phyloP scores from a whole-genome alignment of 2,113 vertebrate species.

The Chamaea fasciata region DNA sequence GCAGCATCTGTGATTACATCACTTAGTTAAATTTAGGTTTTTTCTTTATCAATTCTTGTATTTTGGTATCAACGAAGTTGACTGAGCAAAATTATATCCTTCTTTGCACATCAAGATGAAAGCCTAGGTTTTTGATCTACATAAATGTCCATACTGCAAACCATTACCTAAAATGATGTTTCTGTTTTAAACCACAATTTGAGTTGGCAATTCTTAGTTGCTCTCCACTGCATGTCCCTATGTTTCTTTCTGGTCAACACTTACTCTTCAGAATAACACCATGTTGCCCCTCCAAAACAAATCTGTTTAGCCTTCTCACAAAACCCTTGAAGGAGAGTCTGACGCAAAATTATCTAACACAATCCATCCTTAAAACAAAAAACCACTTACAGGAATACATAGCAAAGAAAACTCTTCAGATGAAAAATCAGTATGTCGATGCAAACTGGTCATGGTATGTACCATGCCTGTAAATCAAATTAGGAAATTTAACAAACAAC shows the following conservation, averaged over 20 bases:
- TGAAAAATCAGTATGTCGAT: neutral
- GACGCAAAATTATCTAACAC: neutral
- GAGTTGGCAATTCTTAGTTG: neutral
- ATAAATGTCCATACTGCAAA: neutral
- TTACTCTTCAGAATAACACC: neutral
- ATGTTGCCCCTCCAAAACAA: neutral
- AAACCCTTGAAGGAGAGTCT: neutral
- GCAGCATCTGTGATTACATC: neutral
- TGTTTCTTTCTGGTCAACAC: neutral
- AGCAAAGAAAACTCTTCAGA: neutral
- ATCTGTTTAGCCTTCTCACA: neutral
- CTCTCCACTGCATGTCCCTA: neutral
- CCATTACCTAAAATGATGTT: neutral
- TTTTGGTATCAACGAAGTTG: neutral
- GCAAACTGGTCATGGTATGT: neutral
- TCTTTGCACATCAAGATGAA: neutral
- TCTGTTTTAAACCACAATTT: neutral
- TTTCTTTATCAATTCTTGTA: neutral
- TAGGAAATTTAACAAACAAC: slow-evolving; percentile 46
- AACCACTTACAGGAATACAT: neutral
- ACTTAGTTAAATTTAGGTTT: neutral
- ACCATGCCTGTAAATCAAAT: slow-evolving; percentile 37
- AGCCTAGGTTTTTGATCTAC: neutral
- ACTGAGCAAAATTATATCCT: neutral
- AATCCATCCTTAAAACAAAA: neutral